Percentiles rank a stretch among this genome's conserved stretches.
Conservation (phyloP, 2,888 invertebrate species). For the Ligdia adustata region DNA sequence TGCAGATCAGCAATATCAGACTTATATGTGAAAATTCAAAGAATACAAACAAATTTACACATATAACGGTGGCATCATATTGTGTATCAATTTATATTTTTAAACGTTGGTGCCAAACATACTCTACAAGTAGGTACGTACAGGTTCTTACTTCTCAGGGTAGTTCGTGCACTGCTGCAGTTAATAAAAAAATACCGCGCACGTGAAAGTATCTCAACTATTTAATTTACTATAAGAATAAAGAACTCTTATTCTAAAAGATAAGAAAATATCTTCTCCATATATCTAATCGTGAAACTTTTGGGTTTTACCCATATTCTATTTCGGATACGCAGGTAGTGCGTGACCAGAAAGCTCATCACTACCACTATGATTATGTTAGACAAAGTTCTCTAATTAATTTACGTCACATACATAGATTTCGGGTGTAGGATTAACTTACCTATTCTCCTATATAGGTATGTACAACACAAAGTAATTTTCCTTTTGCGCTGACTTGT, state of each 20-base stretch:
- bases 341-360: constrained; percentile 54
- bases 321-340: constrained; percentile 37
- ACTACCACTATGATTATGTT: constrained; percentile 21
- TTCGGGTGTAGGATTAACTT: constrained; percentile 1
- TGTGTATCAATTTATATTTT: too few relatives aligned
- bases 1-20: too few relatives aligned
- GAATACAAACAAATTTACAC: too few relatives aligned
- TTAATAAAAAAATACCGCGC: constrained; percentile 5
- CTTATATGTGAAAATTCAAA: too few relatives aligned
- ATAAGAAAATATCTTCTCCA: constrained; percentile 7
- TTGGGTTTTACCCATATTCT: constrained; percentile 41
- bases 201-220: constrained; percentile 3
- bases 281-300: constrained; percentile 44
- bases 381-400: constrained; percentile 24
- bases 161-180: constrained; percentile 6
- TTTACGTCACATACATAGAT: constrained; percentile 26
- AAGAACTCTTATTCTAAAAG: too few relatives aligned
- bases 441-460: constrained; percentile 3
- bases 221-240: constrained; percentile 7
- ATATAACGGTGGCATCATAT: too few relatives aligned
- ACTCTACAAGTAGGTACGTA: too few relatives aligned
- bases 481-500: constrained; percentile 10
- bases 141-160: background rate
- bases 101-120: too few relatives aligned
- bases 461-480: constrained; percentile 9